Base-by-base conservation (phyloP, 1,140 invertebrate genomes). In the Drosophila novamexicana region DNA sequence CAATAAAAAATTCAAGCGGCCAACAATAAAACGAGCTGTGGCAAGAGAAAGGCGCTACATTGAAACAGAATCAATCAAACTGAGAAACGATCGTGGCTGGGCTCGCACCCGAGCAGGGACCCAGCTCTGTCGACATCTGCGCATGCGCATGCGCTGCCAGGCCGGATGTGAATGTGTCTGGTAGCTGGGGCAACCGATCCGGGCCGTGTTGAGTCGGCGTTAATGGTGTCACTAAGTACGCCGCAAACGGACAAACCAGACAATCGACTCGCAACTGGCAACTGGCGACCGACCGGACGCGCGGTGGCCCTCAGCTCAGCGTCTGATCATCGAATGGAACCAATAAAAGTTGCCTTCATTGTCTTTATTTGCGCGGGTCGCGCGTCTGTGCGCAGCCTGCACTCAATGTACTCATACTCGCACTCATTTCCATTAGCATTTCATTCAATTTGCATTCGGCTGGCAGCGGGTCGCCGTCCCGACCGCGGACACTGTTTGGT, bases 271-370 rank as follows among this genome's bases (percentile, higher is more conserved):
- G 42, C 42, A 40, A 58, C 49, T 16, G 63, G 7, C 34, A 54
- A 39, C 18, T 18, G 49, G 39, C 45, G 34, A 54, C 29, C 59
- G 16, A 72, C 75, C 77, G 75, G 75, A 80, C 70, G 77, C 64
- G 42, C 37, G 39, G 61, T 64, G 18, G 62, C 74, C 56, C 61
- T 58, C 53, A 75, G 45, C 37, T 67, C 29, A 42, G 53, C 59
- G 50, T 69, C 75, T 90, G 83, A 91, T 91, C 90, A 91, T 91
- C 90, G 90, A 91, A 91, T 91, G 90, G 90, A 91, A 91, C 90
- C 85, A 91, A 91, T 91, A 91, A 90, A 88, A 91, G 80, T 77
- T 79, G 84, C 74, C 77, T 89, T 89, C 84, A 88, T 88, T 88
- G 84, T 88, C 84, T 89, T 88, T 83, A 82, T 88, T 86, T 71